Evolutionary conservation across 2,113 vertebrate species (phyloP), one percentile per base, ranked within the genome.

Genomic region (Siniperca chuatsi): DNA sequence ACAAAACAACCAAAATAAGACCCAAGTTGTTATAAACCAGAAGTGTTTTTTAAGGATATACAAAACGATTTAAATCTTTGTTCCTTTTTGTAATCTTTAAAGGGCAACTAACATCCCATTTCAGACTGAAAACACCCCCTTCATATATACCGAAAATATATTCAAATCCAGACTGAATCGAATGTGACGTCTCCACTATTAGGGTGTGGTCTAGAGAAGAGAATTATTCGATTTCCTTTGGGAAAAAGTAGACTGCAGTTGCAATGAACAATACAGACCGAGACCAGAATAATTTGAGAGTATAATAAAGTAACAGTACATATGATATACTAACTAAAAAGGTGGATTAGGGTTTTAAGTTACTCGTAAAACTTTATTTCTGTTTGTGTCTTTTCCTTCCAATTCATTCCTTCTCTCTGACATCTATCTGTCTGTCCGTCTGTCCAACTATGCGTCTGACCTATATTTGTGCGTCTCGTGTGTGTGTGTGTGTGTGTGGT

Each of bases 381-480:
- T 20, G 15, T 65, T 52, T 52, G 21, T 44, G 65, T 60, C 9
- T 77, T 64, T 37, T 76, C 40, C 23, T 58, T 81, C 25, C 7
- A 13, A 48, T 48, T 48, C n/a, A 37, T 35, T 67, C 29, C 37
- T 35, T 46, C 48, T 48, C 9, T 44, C 8, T 54, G 72, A 58
- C 71, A 8, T 42, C 50, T 6, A 0, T 74, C 61, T 25, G 50
- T 65, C 25, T 58, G 8, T 64, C 16, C 8, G 35, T 37, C 60
- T 46, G 35, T 75, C 44, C 52, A 40, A 40, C 33, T 12, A 4
- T 7, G 23, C 33, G 3, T 79, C 75, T 82, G 74, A 82, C 81
- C 86, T 75, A 82, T 64, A 73, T 87, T 60, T 82, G 29, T 77
- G 66, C 33, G 42, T 44, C 25, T 11, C 79, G 52, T 73, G 74